These are phyloP conservation scores for Gadopsis bispinosus DNA, from an alignment of 2,797 vertebrate genomes.

Conservation along the genomic window DNA sequence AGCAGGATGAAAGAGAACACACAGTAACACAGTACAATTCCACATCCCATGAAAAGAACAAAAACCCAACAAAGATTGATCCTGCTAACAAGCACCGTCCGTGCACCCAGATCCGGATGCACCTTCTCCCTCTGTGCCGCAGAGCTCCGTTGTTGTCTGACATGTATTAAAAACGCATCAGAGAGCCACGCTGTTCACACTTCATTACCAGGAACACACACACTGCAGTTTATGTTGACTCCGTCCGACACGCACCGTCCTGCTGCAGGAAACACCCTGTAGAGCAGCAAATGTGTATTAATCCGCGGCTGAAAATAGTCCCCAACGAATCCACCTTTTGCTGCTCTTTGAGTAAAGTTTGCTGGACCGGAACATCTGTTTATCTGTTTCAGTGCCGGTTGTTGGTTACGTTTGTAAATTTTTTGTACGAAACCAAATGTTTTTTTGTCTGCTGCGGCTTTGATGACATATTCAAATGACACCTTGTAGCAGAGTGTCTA, in stretches of 20 bases:
- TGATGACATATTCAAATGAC: background rate
- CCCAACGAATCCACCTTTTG: no score
- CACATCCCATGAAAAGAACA: background rate
- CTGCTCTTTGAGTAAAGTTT: no score
- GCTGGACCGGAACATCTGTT: background rate
- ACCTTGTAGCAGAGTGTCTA: background rate
- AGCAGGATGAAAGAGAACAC: no score
- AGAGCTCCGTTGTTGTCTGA: background rate
- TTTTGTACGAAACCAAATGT: background rate
- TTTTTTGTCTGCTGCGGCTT: background rate
- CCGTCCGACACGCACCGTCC: background rate
- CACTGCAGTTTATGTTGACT: background rate
- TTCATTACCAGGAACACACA: background rate
- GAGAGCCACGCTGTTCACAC: background rate
- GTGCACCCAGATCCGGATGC: background rate
- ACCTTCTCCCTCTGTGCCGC: background rate
- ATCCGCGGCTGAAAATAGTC: constrained; percentile 2
- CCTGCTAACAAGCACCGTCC: background rate
- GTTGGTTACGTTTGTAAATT: background rate
- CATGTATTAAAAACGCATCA: background rate
- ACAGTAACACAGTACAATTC: no score
- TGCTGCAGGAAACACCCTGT: background rate
- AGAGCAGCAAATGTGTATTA: background rate
- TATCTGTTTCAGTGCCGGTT: background rate
- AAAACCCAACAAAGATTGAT: background rate